phyloP scores from a whole-genome alignment of 2,888 invertebrate genomes.

The Eudemis profundana region DNA sequence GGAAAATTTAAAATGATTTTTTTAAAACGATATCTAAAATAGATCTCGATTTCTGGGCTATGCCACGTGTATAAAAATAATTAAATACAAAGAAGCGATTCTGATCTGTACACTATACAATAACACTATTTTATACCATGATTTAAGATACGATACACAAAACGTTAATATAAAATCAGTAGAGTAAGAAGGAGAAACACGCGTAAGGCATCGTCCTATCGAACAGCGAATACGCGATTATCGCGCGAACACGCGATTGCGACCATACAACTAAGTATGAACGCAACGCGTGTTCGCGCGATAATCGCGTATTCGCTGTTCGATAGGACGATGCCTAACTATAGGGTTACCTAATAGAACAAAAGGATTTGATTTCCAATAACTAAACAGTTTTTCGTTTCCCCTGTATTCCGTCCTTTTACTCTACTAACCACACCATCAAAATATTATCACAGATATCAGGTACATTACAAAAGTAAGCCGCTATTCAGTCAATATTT shows the following conservation, averaged over 20 bases:
- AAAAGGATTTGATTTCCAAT: not conserved
- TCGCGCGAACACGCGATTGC: no score
- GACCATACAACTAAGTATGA: no score
- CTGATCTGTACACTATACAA: slow-evolving; percentile 72
- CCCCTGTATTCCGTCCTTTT: not conserved
- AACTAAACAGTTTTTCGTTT: not conserved
- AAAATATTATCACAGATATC: slow-evolving; percentile 71
- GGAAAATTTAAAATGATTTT: slow-evolving; percentile 72
- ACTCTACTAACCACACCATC: slow-evolving; percentile 55
- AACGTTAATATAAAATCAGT: slow-evolving; percentile 59
- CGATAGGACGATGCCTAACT: no score
- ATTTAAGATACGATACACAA: slow-evolving; percentile 72
- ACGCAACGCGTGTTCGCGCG: no score
- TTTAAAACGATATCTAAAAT: slow-evolving; percentile 67
- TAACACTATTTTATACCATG: slow-evolving; percentile 61
- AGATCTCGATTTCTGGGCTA: slow-evolving; percentile 18
- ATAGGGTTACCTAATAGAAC: not conserved
- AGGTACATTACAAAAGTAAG: slow-evolving; percentile 44
- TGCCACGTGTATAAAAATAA: slow-evolving; percentile 56
- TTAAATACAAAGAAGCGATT: slow-evolving; percentile 63
- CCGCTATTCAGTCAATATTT: slow-evolving; percentile 37
- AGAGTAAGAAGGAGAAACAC: slow-evolving; percentile 9
- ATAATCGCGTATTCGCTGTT: no score
- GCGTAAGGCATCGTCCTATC: no score
- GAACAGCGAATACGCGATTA: no score